Evolutionary conservation across 2,797 vertebrate genomes (phyloP).

Genomic region (Argentina silus): DNA sequence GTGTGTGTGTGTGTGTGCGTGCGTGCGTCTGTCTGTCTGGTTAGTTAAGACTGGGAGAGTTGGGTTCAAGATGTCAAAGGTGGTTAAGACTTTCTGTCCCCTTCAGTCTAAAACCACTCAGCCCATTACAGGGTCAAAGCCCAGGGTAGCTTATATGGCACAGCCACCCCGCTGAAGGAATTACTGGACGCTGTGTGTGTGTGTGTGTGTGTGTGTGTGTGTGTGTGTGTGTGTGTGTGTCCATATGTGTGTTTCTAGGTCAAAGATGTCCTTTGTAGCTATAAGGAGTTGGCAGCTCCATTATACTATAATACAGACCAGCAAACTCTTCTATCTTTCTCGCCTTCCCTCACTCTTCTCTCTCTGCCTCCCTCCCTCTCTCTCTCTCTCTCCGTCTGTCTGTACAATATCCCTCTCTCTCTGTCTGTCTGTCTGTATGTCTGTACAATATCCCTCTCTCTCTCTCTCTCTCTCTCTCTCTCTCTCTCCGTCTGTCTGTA

Average conservation of each 20-base stretch:
- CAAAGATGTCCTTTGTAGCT: conserved; percentile 23
- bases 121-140: neutral
- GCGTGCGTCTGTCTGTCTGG: too few relatives aligned
- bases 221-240: neutral
- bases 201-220: too few relatives aligned
- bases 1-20: too few relatives aligned
- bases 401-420: too few relatives aligned
- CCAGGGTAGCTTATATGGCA: neutral
- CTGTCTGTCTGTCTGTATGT: too few relatives aligned
- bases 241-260: conserved; percentile 20
- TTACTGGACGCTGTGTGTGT: neutral
- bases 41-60: neutral
- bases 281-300: too few relatives aligned
- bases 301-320: too few relatives aligned
- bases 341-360: neutral
- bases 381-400: neutral
- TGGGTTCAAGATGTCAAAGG: neutral
- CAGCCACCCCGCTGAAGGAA: neutral
- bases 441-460: too few relatives aligned
- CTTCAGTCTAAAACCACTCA: neutral
- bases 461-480: too few relatives aligned
- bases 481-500: neutral
- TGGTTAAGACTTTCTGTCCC: neutral
- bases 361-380: too few relatives aligned
- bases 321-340: too few relatives aligned